Conservation (phyloP, 2,888 invertebrate species). For the Scaptomyza caliginosa region DNA sequence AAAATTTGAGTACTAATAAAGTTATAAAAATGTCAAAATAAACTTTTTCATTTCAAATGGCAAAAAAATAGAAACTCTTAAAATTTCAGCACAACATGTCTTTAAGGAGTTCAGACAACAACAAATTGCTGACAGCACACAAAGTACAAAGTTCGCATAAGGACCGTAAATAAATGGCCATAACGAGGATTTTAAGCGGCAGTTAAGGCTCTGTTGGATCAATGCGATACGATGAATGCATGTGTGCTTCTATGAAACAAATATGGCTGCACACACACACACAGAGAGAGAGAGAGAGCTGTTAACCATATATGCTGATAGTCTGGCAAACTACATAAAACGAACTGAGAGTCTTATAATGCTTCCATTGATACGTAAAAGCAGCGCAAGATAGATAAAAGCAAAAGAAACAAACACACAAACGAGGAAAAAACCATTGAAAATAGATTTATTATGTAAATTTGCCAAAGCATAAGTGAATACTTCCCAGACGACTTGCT, state of each 20-base stretch:
- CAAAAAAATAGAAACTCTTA: background rate
- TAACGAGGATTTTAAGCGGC: conserved; percentile 53
- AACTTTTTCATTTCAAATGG: background rate
- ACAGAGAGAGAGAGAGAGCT: conserved; percentile 23
- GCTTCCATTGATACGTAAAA: conserved; percentile 58
- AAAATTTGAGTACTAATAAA: conserved; percentile 74
- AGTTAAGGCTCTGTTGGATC: conserved; percentile 45
- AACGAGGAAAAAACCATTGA: conserved; percentile 62
- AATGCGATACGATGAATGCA: conserved; percentile 36
- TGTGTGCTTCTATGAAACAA: conserved; percentile 42
- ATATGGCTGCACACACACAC: conserved; percentile 43
- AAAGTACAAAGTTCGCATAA: conserved; percentile 30
- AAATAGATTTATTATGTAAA: conserved; percentile 81
- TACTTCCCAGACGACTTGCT: conserved; percentile 42
- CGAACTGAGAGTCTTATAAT: conserved; percentile 40
- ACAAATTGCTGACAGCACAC: conserved; percentile 11
- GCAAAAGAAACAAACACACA: conserved; percentile 20
- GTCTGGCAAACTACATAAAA: conserved; percentile 54
- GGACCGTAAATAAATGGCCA: conserved; percentile 46
- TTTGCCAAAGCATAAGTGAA: conserved; percentile 72
- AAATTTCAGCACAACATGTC: background rate
- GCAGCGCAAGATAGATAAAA: conserved; percentile 36
- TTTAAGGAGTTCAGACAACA: conserved; percentile 12
- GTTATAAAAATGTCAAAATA: conserved; percentile 64
- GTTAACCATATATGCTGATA: conserved; percentile 63